These are phyloP conservation scores for Hucho hucho DNA, from an alignment of 2,113 vertebrate genomes.

Conservation along the genomic window DNA sequence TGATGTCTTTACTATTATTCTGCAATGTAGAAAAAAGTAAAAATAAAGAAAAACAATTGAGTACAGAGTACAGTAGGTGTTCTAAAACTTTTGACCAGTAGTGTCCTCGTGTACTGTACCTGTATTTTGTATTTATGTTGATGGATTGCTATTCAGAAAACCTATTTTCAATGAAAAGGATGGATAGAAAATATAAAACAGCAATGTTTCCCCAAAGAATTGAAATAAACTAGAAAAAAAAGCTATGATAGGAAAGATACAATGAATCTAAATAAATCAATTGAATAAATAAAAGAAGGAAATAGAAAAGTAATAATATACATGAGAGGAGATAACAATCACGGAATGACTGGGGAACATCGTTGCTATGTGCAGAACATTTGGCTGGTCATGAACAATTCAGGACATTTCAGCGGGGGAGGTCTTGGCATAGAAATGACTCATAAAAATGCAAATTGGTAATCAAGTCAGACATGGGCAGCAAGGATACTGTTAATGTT, in stretches of 20 bases:
- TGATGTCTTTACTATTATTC: too few relatives aligned
- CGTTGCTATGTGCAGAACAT: conserved; percentile 67
- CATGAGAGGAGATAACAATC: conserved; percentile 46
- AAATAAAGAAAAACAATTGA: too few relatives aligned
- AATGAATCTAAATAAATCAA: background rate
- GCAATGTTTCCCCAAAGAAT: background rate
- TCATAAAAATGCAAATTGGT: conserved; percentile 75
- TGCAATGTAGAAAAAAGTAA: too few relatives aligned
- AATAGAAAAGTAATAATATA: conserved; percentile 38
- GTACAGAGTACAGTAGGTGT: too few relatives aligned
- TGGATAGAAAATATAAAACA: background rate
- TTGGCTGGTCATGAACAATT: conserved; percentile 74
- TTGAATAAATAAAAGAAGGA: conserved; percentile 30
- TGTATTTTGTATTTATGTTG: conserved; percentile 38
- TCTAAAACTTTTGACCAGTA: too few relatives aligned
- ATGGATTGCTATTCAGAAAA: conserved; percentile 24
- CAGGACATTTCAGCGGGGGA: conserved; percentile 60
- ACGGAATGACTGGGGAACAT: conserved; percentile 64
- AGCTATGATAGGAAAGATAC: conserved; percentile 38
- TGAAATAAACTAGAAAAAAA: conserved; percentile 53
- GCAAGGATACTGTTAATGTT: conserved; percentile 63
- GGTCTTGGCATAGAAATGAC: conserved; percentile 60
- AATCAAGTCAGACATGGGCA: conserved; percentile 70
- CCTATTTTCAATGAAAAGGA: too few relatives aligned
- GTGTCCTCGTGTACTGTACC: conserved; percentile 22